phyloP scores from a whole-genome alignment of 2,113 vertebrate genomes.

The Mellivora capensis region DNA sequence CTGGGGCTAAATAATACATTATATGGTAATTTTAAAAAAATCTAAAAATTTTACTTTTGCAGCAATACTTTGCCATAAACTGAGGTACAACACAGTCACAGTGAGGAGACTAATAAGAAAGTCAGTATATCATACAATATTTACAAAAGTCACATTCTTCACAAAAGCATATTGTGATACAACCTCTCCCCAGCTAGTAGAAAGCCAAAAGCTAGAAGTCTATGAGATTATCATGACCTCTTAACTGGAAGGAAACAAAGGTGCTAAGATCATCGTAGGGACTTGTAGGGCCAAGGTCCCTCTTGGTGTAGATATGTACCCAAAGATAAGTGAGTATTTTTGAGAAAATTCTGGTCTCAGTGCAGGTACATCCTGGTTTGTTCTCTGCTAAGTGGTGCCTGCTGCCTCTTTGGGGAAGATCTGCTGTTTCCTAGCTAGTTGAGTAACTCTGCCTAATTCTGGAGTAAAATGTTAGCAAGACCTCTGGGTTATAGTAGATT shows the following conservation, averaged over 20 bases:
- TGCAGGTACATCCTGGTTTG: neutral
- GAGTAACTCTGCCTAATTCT: neutral
- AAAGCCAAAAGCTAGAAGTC: neutral
- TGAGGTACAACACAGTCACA: neutral
- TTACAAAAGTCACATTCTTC: neutral
- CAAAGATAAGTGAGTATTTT: neutral
- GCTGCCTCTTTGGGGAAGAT: neutral
- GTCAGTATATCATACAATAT: neutral
- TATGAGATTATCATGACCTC: neutral
- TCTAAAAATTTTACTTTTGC: slow-evolving; percentile 64
- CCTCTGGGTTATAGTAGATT: neutral
- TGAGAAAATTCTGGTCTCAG: neutral
- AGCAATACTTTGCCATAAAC: neutral
- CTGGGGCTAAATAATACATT: too few relatives aligned
- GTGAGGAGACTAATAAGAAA: neutral
- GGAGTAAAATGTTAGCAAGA: neutral
- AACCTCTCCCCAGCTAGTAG: neutral
- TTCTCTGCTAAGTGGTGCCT: neutral
- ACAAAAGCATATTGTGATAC: neutral
- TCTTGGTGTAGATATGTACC: neutral
- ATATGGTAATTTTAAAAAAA: slow-evolving; percentile 18
- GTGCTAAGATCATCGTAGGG: neutral
- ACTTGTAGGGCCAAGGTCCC: neutral
- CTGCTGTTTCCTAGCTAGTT: neutral
- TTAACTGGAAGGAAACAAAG: neutral